phyloP scores from a whole-genome alignment of 2,888 invertebrate species.

The Drosophila maculinotata region DNA sequence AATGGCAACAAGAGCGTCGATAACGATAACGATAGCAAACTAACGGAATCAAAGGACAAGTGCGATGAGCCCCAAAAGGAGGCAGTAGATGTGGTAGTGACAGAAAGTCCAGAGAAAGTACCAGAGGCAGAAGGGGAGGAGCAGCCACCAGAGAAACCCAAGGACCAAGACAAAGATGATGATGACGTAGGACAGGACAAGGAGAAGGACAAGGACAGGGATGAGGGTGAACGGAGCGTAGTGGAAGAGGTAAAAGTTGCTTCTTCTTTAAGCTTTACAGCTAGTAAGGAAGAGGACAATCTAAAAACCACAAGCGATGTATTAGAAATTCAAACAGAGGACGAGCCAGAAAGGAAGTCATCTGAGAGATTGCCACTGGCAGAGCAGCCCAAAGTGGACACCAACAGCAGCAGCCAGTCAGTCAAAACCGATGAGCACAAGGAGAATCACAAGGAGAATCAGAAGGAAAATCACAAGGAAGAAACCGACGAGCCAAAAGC shows the following conservation, averaged over 20 bases:
- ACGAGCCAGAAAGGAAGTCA: slow-evolving; percentile 55
- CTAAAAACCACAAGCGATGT: slow-evolving; percentile 79
- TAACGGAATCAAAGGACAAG: slow-evolving; percentile 31
- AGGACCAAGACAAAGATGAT: slow-evolving; percentile 25
- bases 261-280: slow-evolving; percentile 70
- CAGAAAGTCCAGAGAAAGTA: slow-evolving; percentile 18
- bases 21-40: slow-evolving; percentile 48
- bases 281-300: slow-evolving; percentile 71
- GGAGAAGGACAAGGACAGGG: slow-evolving; percentile 13
- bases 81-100: slow-evolving; percentile 7
- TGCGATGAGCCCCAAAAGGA: slow-evolving; percentile 16
- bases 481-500: slow-evolving; percentile 12
- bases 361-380: slow-evolving; percentile 28
- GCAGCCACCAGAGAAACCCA: slow-evolving; percentile 13
- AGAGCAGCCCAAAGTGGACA: slow-evolving; percentile 26
- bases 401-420: slow-evolving; percentile 6
- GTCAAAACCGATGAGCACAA: slow-evolving; percentile 53
- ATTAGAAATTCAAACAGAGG: slow-evolving; percentile 72
- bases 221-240: slow-evolving; percentile 24
- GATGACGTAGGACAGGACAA: slow-evolving; percentile 12
- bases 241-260: slow-evolving; percentile 71
- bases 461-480: too few relatives aligned
- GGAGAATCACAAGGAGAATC: slow-evolving; percentile 56
- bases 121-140: slow-evolving; percentile 14
- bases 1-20: slow-evolving; percentile 81